A percentile compares a stretch with the other conserved stretches of the same genome.
phyloP scores from a whole-genome alignment of 1,140 invertebrate genomes.

The Manduca sexta region DNA sequence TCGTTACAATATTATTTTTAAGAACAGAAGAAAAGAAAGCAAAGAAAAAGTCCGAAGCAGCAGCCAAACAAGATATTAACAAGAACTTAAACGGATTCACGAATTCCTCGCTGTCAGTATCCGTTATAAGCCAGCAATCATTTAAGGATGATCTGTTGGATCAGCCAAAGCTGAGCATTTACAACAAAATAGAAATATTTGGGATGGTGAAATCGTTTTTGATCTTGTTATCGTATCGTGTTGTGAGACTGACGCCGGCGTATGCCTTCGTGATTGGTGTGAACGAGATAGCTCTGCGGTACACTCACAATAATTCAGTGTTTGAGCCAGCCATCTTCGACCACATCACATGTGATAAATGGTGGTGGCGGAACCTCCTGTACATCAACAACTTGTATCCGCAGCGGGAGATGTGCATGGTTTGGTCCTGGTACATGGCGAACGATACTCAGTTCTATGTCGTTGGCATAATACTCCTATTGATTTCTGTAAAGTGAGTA shows the following conservation, averaged over 20 bases:
- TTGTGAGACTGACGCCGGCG: constrained; percentile 83
- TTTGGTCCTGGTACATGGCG: constrained; percentile 94
- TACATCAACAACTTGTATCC: constrained; percentile 89
- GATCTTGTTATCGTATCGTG: constrained; percentile 49
- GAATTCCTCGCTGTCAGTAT: constrained; percentile 57
- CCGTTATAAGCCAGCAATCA: constrained; percentile 59
- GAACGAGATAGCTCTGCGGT: constrained; percentile 81
- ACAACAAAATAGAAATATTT: constrained; percentile 36
- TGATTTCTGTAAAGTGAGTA: constrained; percentile 84
- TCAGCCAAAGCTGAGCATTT: constrained; percentile 36
- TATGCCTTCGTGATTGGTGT: constrained; percentile 86
- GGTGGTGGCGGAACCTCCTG: constrained; percentile 88
- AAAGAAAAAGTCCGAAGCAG: constrained; percentile 31
- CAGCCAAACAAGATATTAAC: constrained; percentile 43
- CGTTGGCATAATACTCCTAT: constrained; percentile 80
- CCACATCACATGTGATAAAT: constrained; percentile 82
- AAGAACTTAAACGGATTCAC: constrained; percentile 57
- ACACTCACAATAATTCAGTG: constrained; percentile 78
- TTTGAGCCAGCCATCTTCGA: constrained; percentile 84
- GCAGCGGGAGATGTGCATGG: constrained; percentile 87
- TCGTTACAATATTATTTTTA: constrained; percentile 84
- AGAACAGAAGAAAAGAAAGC: constrained; percentile 73
- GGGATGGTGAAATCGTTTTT: constrained; percentile 47
- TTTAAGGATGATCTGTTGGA: constrained; percentile 59
- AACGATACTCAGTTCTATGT: constrained; percentile 94